These are phyloP conservation scores for Sminthurinus aureus DNA, from an alignment of 2,888 invertebrate species.

Conservation along the genomic window DNA sequence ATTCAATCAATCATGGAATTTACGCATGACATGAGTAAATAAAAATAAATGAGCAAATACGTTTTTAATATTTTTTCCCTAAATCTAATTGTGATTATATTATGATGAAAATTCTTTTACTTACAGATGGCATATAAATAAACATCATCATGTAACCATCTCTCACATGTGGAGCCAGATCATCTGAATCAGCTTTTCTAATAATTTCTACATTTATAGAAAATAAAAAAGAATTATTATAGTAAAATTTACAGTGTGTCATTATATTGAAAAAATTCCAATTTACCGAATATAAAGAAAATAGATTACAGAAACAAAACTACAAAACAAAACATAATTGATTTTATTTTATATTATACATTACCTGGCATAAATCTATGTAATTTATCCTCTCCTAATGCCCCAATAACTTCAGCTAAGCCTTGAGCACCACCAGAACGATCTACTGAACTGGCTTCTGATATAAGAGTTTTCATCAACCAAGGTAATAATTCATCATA, in stretches of 20 bases:
- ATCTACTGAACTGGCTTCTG: slow-evolving; percentile 94
- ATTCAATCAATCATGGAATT: too few species aligned
- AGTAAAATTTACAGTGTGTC: background rate
- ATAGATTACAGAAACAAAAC: too few species aligned
- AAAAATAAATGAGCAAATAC: too few species aligned
- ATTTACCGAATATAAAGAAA: too few species aligned
- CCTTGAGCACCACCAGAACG: slow-evolving; percentile 96
- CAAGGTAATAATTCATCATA: slow-evolving; percentile 97
- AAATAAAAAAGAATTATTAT: too few species aligned
- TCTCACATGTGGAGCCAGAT: slow-evolving; percentile 95
- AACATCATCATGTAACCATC: slow-evolving; percentile 99
- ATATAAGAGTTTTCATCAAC: slow-evolving; percentile 97
- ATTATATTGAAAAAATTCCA: background rate
- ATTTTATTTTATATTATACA: background rate
- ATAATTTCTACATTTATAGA: slow-evolving; percentile 76
- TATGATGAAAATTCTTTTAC: too few species aligned
- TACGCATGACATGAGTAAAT: too few species aligned
- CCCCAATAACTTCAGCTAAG: slow-evolving; percentile 96
- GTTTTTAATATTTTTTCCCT: too few species aligned
- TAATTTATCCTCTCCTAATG: slow-evolving; percentile 92
- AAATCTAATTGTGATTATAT: too few species aligned
- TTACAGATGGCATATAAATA: slow-evolving; percentile 96
- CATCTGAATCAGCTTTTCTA: slow-evolving; percentile 88
- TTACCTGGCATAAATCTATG: slow-evolving; percentile 92
- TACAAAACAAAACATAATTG: background rate